Conservation (phyloP, 2,888 invertebrate species). For the Andricus quercusramuli region DNA sequence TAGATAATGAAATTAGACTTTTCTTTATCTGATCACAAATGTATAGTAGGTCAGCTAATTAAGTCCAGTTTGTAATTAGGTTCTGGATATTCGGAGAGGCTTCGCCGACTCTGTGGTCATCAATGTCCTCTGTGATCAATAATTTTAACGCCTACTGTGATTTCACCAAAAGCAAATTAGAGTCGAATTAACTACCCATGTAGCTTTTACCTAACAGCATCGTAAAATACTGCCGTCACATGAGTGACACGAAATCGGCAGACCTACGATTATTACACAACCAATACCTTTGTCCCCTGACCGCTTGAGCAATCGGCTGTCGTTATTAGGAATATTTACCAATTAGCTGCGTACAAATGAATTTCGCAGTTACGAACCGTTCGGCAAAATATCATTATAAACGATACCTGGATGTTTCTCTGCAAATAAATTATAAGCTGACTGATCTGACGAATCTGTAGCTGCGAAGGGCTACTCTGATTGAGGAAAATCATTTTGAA, state of each 20-base stretch:
- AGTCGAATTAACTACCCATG: background rate
- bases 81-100: background rate
- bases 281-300: background rate
- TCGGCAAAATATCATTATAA: background rate
- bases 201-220: background rate
- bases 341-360: background rate
- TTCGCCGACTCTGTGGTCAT: background rate
- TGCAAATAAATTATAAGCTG: background rate
- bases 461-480: too few relatives aligned
- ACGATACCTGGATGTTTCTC: background rate
- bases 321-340: background rate
- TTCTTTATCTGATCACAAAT: too few relatives aligned
- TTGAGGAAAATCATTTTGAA: too few relatives aligned
- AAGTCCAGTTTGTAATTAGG: background rate
- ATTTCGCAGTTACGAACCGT: background rate
- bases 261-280: background rate
- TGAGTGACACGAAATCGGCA: background rate
- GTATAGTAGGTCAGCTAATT: background rate
- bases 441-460: background rate
- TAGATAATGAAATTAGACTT: too few relatives aligned
- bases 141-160: background rate
- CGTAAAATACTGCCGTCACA: background rate
- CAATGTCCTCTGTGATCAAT: background rate
- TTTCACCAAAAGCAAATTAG: conserved; percentile 13
- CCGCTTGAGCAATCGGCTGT: conserved; percentile 3